Percentiles rank a stretch among this genome's conserved stretches.
Evolutionary conservation across 2,797 vertebrate species (phyloP).

Genomic region (Sphaeramia orbicularis): DNA sequence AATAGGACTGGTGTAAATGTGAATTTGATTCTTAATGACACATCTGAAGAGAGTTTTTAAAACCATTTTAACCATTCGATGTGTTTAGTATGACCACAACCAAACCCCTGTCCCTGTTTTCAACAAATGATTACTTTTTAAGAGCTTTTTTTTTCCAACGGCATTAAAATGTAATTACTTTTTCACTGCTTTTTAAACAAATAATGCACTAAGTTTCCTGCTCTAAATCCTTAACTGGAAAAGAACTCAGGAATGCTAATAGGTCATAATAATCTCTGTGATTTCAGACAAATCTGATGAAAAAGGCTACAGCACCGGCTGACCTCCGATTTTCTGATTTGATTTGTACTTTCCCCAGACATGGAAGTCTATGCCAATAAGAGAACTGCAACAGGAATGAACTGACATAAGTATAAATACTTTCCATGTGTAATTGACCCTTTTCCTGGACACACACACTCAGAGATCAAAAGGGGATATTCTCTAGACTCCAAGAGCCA

Average conservation of each 20-base stretch:
- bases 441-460: constrained; percentile 78
- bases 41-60: constrained; percentile 27
- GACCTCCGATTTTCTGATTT: constrained; percentile 80
- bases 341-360: constrained; percentile 71
- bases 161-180: background rate
- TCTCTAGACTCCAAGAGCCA: constrained; percentile 63
- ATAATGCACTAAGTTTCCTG: constrained; percentile 15
- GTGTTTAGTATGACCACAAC: constrained; percentile 14
- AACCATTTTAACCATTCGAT: constrained; percentile 12
- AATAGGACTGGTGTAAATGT: constrained; percentile 12
- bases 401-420: constrained; percentile 79
- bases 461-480: constrained; percentile 85
- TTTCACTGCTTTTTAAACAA: constrained; percentile 32
- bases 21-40: constrained; percentile 25
- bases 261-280: constrained; percentile 59
- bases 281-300: constrained; percentile 72
- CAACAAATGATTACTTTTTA: constrained; percentile 20
- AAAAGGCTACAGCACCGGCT: constrained; percentile 58
- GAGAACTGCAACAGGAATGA: constrained; percentile 78
- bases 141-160: constrained; percentile 23
- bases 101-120: constrained; percentile 7
- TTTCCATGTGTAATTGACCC: constrained; percentile 80
- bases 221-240: constrained; percentile 32
- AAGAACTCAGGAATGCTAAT: constrained; percentile 65
- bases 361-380: constrained; percentile 73